Conservation (phyloP, 2,888 invertebrate genomes). For the Phalangium opilio region DNA sequence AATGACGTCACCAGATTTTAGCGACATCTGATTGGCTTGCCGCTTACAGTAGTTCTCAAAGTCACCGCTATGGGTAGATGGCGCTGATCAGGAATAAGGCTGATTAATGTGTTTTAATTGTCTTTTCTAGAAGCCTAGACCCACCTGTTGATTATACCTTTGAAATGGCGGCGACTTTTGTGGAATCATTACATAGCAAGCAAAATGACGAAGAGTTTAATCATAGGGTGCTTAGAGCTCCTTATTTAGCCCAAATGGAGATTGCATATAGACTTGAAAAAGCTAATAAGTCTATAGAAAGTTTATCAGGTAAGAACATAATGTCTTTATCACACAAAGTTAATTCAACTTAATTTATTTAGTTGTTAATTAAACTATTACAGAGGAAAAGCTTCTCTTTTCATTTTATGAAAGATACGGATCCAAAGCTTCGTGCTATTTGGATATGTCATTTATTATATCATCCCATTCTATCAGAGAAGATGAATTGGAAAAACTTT, state of each 20-base stretch:
- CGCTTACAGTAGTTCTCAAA: too few species aligned
- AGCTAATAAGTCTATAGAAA: slow-evolving; percentile 12
- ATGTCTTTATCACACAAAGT: too few species aligned
- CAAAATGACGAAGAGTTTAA: slow-evolving; percentile 14
- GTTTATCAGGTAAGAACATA: slow-evolving; percentile 15
- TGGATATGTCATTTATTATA: slow-evolving; percentile 47
- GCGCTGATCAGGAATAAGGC: too few species aligned
- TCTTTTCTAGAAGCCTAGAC: slow-evolving; percentile 4
- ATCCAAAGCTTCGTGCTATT: slow-evolving; percentile 68
- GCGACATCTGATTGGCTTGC: too few species aligned
- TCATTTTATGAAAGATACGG: slow-evolving; percentile 70
- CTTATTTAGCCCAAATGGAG: slow-evolving; percentile 67
- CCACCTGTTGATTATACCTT: slow-evolving; percentile 25
- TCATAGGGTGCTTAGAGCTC: slow-evolving; percentile 44
- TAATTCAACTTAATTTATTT: too few species aligned
- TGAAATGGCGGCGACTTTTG: slow-evolving; percentile 26
- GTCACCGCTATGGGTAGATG: too few species aligned
- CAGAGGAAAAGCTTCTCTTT: slow-evolving; percentile 37
- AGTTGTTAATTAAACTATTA: slow-evolving; percentile 20
- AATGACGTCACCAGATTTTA: too few species aligned
- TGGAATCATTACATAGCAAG: slow-evolving; percentile 24
- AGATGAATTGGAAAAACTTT: slow-evolving; percentile 36
- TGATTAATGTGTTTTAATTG: neutral
- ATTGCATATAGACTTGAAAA: slow-evolving; percentile 24
- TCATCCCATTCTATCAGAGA: slow-evolving; percentile 49